Percentiles rank a stretch among this genome's conserved stretches.
These are phyloP conservation scores for Tetraneura akinire DNA, from an alignment of 1,140 invertebrate genomes.

Conservation along the genomic window DNA sequence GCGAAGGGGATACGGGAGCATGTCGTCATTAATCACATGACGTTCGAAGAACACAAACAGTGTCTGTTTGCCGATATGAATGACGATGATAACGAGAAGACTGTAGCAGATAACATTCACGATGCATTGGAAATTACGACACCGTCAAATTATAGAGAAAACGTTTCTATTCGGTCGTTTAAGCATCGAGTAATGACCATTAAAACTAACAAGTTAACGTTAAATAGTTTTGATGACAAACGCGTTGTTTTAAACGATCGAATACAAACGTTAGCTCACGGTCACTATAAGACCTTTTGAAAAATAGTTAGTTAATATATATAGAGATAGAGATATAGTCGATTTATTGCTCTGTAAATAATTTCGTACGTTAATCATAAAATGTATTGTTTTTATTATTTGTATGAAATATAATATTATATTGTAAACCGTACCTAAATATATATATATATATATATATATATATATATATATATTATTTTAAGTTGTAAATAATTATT, in stretches of 20 bases:
- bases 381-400: too few relatives aligned
- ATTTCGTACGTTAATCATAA: too few relatives aligned
- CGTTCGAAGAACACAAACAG: not conserved
- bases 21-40: not conserved
- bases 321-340: too few relatives aligned
- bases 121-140: not conserved
- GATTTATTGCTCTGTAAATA: too few relatives aligned
- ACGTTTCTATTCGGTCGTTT: not conserved
- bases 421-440: too few relatives aligned
- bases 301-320: too few relatives aligned
- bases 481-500: too few relatives aligned
- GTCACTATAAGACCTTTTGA: too few relatives aligned
- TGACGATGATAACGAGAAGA: not conserved
- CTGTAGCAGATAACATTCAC: not conserved
- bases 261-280: not conserved
- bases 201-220: not conserved
- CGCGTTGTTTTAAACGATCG: not conserved
- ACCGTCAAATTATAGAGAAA: not conserved
- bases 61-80: not conserved
- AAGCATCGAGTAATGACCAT: not conserved
- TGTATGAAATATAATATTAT: too few relatives aligned
- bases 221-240: constrained; percentile 13
- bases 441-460: too few relatives aligned
- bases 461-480: too few relatives aligned
- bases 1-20: not conserved